phyloP scores from a whole-genome alignment of 2,888 invertebrate species.

The Agelastica alni region DNA sequence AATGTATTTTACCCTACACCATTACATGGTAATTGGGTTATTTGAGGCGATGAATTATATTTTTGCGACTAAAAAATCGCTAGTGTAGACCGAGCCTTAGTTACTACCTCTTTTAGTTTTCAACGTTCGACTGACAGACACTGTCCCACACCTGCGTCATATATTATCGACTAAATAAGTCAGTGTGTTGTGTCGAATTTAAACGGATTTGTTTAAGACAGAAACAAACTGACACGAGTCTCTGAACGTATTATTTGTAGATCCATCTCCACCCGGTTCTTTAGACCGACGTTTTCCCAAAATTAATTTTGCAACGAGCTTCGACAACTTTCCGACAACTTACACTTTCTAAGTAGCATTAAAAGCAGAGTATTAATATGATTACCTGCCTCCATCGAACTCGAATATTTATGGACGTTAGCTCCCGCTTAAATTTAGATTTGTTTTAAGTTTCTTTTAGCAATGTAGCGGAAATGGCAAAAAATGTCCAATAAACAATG shows the following conservation, averaged over 20 bases:
- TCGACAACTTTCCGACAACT: background rate
- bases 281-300: background rate
- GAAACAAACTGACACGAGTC: background rate
- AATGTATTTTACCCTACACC: too few relatives aligned
- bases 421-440: background rate
- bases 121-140: too few relatives aligned
- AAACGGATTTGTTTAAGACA: background rate
- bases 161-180: background rate
- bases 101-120: too few relatives aligned
- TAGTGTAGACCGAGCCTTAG: too few relatives aligned
- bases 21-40: too few relatives aligned
- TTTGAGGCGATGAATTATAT: too few relatives aligned
- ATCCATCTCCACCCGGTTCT: background rate
- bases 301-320: background rate
- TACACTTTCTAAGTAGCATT: background rate
- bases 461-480: too few relatives aligned
- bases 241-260: background rate
- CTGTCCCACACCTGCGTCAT: background rate
- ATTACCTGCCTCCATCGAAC: background rate
- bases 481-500: too few relatives aligned
- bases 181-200: background rate
- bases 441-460: too few relatives aligned
- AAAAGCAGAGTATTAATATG: background rate
- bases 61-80: too few relatives aligned
- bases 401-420: background rate